Evolutionary conservation across 1,140 invertebrate species (phyloP).

Genomic region (Bathynomus jamesi): DNA sequence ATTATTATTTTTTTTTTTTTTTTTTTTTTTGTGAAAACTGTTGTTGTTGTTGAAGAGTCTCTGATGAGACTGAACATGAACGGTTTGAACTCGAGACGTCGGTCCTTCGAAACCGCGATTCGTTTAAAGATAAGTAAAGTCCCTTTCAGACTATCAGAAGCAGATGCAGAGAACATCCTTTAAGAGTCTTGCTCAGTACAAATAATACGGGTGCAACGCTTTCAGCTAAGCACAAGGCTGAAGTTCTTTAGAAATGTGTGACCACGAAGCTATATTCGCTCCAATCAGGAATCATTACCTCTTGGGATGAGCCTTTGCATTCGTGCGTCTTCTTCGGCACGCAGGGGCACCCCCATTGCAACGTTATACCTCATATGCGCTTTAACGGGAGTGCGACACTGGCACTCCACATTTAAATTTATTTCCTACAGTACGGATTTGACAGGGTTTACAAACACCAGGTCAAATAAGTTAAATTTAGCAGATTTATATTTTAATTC

Average conservation of each 20-base stretch:
- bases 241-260: conserved; percentile 22
- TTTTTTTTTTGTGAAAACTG: background rate
- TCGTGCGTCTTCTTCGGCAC: too few relatives aligned
- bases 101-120: too few relatives aligned
- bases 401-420: conserved; percentile 29
- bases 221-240: conserved; percentile 25
- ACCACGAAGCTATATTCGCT: conserved; percentile 33
- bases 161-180: conserved; percentile 22
- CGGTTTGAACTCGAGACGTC: too few relatives aligned
- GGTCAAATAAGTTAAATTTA: too few relatives aligned
- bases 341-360: too few relatives aligned
- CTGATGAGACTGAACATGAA: too few relatives aligned
- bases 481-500: too few relatives aligned
- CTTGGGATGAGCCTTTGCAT: conserved; percentile 14
- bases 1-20: too few relatives aligned
- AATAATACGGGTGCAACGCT: conserved; percentile 35
- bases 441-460: too few relatives aligned
- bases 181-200: conserved; percentile 35
- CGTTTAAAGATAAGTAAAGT: background rate
- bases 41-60: too few relatives aligned
- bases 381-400: conserved; percentile 24
- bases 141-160: background rate
- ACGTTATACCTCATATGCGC: conserved; percentile 36
- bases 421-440: conserved; percentile 32
- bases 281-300: conserved; percentile 32